phyloP scores from a whole-genome alignment of 2,888 invertebrate species.

The Synanthedon tipuliformis region DNA sequence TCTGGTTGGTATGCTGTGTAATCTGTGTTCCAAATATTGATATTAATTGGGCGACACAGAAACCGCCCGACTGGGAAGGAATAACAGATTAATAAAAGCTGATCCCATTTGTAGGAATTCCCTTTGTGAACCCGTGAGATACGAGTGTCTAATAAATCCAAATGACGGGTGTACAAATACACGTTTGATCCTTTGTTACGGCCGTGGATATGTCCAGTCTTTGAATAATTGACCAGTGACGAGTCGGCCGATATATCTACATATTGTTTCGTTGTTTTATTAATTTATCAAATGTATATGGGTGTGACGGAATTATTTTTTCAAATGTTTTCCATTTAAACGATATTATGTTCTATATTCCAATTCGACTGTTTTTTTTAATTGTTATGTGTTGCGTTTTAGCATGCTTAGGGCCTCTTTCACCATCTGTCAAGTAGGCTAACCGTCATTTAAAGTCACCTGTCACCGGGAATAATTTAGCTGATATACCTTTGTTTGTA shows the following conservation, averaged over 20 bases:
- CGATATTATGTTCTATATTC: no score
- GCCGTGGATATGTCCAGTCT: neutral
- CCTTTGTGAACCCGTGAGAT: constrained; percentile 39
- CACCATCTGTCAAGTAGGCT: no score
- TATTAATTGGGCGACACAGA: constrained; percentile 50
- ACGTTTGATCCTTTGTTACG: constrained; percentile 2
- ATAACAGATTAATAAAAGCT: constrained; percentile 46
- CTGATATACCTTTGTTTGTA: no score
- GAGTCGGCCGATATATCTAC: neutral
- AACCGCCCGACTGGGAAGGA: constrained; percentile 29
- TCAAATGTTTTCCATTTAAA: neutral
- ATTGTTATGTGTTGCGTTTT: no score
- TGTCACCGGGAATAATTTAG: no score
- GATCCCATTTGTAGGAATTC: constrained; percentile 38
- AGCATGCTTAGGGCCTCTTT: no score
- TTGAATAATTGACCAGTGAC: neutral
- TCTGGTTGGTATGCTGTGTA: constrained; percentile 3
- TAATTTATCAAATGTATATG: neutral
- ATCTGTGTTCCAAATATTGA: constrained; percentile 38
- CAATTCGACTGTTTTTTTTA: no score
- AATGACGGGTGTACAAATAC: constrained; percentile 14
- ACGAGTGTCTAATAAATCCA: constrained; percentile 34
- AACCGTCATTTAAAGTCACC: no score
- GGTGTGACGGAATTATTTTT: neutral
- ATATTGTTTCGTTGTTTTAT: neutral